Evolutionary conservation across 2,113 vertebrate species (phyloP), one percentile per base, ranked within the genome.

Genomic region (Channa argus): DNA sequence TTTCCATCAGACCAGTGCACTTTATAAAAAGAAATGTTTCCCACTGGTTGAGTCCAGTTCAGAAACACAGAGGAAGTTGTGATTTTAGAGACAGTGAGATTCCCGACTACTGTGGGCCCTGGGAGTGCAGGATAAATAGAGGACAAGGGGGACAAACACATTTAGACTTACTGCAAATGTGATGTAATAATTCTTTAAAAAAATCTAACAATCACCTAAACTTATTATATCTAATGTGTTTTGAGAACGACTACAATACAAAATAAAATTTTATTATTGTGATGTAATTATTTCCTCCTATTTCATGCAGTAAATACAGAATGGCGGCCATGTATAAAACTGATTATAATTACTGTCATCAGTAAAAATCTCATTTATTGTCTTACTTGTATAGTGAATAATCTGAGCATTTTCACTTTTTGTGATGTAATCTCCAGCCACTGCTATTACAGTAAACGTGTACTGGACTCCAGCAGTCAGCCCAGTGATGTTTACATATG

Each of bases 381-480:
- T 55, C 74, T 77, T 63, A 77, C 76, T 71, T 45, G 78, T 80
- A 45, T 69, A 80, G 5, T 4, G 33, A 1, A 12, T 4, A 46
- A 69, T 33, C 62, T 36, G 1, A 10, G 39, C 8, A 11, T 8
- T 70, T 3, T 46, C 3, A 58, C 74, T 63, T 0, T 36, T 8
- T 69, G 1, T 0, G 0, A 2, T 24, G 24, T 5, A 1, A 12
- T 78, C 69, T 12, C 0, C 59, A 53, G 74, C 53, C 36, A 69
- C 51, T 43, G 80, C 63, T 53, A 36, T 43, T 1, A 83, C 63
- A 54, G 0, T 74, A 2, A 77, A 14, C 2, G 3, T 1, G 38
- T 74, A 90, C 8, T 62, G 41, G 0, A 54, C 47, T 39, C 82
- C 86, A 83, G 86, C 5, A 77, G 50, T 85, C 65, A 90, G 84